Evolutionary conservation across 2,888 invertebrate species (phyloP).

Genomic region (Drosophila anomelani): DNA sequence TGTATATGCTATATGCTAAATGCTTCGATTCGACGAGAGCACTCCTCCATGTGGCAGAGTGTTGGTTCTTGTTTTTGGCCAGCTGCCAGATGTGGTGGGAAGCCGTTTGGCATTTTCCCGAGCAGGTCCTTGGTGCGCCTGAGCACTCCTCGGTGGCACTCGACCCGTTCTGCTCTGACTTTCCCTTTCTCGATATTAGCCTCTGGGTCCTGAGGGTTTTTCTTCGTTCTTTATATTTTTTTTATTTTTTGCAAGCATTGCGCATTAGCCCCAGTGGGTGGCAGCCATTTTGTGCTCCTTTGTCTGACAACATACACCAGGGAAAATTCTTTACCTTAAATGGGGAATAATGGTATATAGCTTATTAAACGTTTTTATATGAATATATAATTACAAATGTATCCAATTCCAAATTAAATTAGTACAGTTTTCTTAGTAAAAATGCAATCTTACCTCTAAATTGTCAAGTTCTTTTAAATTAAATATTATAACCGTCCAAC

Average conservation of each 20-base stretch:
- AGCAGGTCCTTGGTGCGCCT: slow-evolving; percentile 46
- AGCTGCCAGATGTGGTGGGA: slow-evolving; percentile 34
- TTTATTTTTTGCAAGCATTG: slow-evolving; percentile 12
- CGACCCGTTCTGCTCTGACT: slow-evolving; percentile 26
- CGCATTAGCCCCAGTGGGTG: slow-evolving; percentile 28
- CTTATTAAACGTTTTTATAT: neutral
- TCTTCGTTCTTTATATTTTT: neutral
- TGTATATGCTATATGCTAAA: slow-evolving; percentile 4
- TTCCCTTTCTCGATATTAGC: slow-evolving; percentile 38
- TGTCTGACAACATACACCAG: slow-evolving; percentile 19
- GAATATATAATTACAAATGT: too few relatives aligned
- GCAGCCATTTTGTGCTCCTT: slow-evolving; percentile 34
- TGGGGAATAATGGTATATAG: neutral
- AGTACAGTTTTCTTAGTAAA: too few relatives aligned
- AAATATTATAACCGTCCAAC: neutral
- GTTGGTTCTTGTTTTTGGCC: slow-evolving; percentile 39
- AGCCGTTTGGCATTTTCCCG: slow-evolving; percentile 33
- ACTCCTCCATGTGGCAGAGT: slow-evolving; percentile 26
- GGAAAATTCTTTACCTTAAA: neutral
- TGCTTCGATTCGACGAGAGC: slow-evolving; percentile 27
- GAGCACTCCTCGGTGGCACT: slow-evolving; percentile 34
- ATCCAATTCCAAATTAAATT: too few relatives aligned
- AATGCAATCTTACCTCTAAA: too few relatives aligned
- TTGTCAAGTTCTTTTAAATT: too few relatives aligned
- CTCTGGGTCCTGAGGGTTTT: slow-evolving; percentile 26